Evolutionary conservation across 2,113 vertebrate species (phyloP).

Genomic region (Apaloderma vittatum): DNA sequence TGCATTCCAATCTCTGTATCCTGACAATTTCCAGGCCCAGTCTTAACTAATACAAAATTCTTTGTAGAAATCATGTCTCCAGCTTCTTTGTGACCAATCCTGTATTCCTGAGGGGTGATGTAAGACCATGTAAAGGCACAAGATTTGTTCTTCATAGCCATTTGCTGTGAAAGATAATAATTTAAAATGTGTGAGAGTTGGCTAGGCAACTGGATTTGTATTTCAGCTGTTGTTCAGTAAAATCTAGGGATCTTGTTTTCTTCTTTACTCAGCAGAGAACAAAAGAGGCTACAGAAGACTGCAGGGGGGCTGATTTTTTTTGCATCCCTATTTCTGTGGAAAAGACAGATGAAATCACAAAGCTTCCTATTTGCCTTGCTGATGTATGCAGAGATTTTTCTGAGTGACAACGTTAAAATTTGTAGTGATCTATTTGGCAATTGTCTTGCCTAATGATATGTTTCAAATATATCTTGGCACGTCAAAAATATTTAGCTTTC

Average conservation of each 20-base stretch:
- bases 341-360: background rate
- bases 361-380: background rate
- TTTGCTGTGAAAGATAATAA: background rate
- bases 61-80: background rate
- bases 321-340: background rate
- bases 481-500: constrained; percentile 4
- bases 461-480: background rate
- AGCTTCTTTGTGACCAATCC: background rate
- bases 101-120: background rate
- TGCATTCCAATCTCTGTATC: background rate
- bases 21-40: background rate
- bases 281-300: background rate
- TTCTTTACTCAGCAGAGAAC: background rate
- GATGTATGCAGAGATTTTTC: background rate
- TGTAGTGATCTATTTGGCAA: background rate
- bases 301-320: background rate
- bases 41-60: background rate
- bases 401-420: background rate
- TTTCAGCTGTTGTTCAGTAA: background rate
- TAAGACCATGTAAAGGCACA: background rate
- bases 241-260: background rate
- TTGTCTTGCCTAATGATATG: constrained; percentile 1
- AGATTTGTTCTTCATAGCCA: background rate
- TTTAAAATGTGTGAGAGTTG: background rate
- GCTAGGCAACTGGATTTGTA: background rate